These are phyloP conservation scores for Siderastrea radians DNA, from an alignment of 92 coral and sea anemone genomes.

Conservation along the genomic window DNA sequence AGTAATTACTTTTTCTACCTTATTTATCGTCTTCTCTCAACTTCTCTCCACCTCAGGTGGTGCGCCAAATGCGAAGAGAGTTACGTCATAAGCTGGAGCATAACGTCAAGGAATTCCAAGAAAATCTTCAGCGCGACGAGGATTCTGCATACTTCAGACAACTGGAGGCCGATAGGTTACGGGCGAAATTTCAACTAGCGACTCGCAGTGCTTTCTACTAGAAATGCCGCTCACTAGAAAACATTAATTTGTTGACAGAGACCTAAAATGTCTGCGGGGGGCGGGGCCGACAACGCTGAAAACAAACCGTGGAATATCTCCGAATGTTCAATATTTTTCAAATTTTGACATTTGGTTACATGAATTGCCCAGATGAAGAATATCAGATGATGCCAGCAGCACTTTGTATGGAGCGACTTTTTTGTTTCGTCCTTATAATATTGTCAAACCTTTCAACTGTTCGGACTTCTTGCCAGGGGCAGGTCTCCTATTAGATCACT, in stretches of 20 bases:
- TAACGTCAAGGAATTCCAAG: conserved; percentile 93
- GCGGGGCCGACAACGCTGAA: not conserved
- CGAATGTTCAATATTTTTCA: too few species aligned
- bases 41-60: conserved; percentile 66
- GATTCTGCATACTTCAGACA: conserved; percentile 98
- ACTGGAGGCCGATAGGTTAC: conserved; percentile 94
- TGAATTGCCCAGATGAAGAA: too few species aligned
- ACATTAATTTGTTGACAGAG: not conserved
- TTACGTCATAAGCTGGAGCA: conserved; percentile 90
- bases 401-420: too few species aligned
- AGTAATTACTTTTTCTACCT: not conserved
- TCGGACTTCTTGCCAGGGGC: not conserved
- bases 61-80: conserved; percentile 94
- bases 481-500: not conserved
- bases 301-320: too few species aligned
- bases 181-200: conserved; percentile 91
- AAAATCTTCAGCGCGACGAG: conserved; percentile 92
- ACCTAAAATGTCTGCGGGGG: too few species aligned
- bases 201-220: conserved; percentile 68
- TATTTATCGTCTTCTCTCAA: not conserved
- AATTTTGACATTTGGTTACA: too few species aligned
- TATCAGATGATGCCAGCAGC: not conserved
- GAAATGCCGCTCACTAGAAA: not conserved
- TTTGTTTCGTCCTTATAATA: not conserved
- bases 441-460: not conserved